Conservation (phyloP, 2,113 vertebrate genomes). For the Burhinus oedicnemus region DNA sequence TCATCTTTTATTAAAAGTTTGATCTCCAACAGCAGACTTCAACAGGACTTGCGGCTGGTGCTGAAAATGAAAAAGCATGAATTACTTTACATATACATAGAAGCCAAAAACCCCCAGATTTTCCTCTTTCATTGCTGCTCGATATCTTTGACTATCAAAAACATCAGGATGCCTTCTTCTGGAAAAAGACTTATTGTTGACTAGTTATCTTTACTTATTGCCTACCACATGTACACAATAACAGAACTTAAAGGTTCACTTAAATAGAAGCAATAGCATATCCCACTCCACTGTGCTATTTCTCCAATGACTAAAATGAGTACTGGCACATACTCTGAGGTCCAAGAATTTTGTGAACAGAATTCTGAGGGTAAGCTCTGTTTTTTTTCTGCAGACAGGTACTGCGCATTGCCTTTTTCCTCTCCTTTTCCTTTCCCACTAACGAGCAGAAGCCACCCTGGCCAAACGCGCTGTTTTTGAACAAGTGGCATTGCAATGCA, state of each 20-base stretch:
- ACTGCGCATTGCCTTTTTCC: background rate
- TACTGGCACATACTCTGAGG: background rate
- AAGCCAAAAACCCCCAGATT: fast-evolving
- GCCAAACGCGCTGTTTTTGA: background rate
- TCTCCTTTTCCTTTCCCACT: background rate
- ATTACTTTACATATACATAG: background rate
- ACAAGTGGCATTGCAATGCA: background rate
- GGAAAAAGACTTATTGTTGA: background rate
- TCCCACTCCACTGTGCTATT: background rate
- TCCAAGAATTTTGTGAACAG: background rate
- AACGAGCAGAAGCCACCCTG: background rate
- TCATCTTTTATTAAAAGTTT: background rate
- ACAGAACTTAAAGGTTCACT: background rate
- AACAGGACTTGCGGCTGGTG: background rate
- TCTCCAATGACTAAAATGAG: background rate
- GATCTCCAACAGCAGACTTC: background rate
- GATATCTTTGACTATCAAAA: background rate
- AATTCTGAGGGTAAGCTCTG: background rate
- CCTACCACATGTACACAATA: background rate
- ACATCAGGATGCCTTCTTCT: background rate
- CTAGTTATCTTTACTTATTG: background rate
- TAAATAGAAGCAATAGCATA: background rate
- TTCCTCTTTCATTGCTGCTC: background rate
- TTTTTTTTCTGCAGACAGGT: background rate
- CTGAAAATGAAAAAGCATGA: background rate